Evolutionary conservation across 2,113 vertebrate species (phyloP).

Genomic region (Coregonus clupeaformis): DNA sequence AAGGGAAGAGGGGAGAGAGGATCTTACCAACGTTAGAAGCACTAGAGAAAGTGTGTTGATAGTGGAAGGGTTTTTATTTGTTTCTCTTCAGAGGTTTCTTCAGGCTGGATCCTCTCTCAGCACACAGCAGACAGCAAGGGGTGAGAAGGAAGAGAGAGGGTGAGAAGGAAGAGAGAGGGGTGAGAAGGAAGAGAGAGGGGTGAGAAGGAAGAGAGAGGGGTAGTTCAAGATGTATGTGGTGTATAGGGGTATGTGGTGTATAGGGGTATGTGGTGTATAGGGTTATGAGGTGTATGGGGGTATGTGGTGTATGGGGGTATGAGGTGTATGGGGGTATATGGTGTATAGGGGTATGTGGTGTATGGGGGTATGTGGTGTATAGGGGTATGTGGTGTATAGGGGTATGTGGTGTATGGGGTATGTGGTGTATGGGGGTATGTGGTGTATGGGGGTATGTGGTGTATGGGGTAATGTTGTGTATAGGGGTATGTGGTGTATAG

Average conservation of each 20-base stretch:
- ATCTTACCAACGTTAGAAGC: conserved; percentile 32
- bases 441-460: conserved; percentile 28
- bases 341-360: too few species aligned
- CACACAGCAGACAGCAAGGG: background rate
- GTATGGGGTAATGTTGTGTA: conserved; percentile 14
- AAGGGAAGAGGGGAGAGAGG: conserved; percentile 34
- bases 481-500: background rate
- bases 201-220: conserved; percentile 16
- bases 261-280: background rate
- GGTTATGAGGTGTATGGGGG: background rate
- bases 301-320: too few species aligned
- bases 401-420: too few species aligned
- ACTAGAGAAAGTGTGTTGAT: conserved; percentile 28
- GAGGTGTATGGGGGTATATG: too few species aligned
- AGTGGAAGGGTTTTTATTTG: conserved; percentile 31
- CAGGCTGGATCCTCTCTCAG: conserved; percentile 22
- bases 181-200: too few species aligned
- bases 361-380: too few species aligned
- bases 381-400: too few species aligned
- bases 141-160: background rate
- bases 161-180: conserved; percentile 12
- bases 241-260: background rate
- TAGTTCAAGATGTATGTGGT: background rate
- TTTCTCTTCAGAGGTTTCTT: conserved; percentile 11
- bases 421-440: too few species aligned